Percentiles rank a stretch among this genome's conserved stretches.
phyloP scores from a whole-genome alignment of 1,140 invertebrate species.

The Melipona quadrifasciata region DNA sequence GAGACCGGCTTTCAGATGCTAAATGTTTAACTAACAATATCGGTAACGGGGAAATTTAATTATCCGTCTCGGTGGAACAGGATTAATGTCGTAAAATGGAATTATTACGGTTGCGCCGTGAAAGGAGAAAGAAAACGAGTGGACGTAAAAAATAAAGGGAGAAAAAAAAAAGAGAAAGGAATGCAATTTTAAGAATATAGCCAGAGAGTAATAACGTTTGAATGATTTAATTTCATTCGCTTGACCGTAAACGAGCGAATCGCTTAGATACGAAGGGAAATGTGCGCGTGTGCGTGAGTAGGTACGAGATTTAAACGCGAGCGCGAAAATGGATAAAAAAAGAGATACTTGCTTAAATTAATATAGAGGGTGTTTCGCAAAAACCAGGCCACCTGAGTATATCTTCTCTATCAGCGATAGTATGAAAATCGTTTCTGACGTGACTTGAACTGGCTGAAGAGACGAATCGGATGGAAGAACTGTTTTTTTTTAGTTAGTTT shows the following conservation, averaged over 20 bases:
- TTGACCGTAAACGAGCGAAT: not conserved
- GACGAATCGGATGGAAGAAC: too few relatives aligned
- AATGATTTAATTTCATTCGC: not conserved
- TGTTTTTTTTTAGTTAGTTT: too few relatives aligned
- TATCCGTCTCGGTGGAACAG: not conserved
- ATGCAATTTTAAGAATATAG: not conserved
- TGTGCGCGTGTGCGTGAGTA: not conserved
- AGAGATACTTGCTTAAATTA: not conserved
- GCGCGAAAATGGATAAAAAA: not conserved
- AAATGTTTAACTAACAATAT: slow-evolving; percentile 14
- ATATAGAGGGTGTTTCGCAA: not conserved
- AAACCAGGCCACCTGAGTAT: too few relatives aligned
- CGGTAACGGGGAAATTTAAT: not conserved
- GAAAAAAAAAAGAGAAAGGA: not conserved
- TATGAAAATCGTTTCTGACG: not conserved
- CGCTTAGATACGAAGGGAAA: not conserved
- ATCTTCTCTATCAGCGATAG: not conserved
- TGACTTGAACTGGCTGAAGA: too few relatives aligned
- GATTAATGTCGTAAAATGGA: not conserved
- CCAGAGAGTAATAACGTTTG: not conserved
- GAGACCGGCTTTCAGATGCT: not conserved
- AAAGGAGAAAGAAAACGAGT: not conserved
- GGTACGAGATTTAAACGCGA: not conserved
- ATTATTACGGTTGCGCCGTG: not conserved
- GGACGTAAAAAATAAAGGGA: not conserved